phyloP scores from a whole-genome alignment of 2,888 invertebrate genomes.

The Meiosimyza platycephala region DNA sequence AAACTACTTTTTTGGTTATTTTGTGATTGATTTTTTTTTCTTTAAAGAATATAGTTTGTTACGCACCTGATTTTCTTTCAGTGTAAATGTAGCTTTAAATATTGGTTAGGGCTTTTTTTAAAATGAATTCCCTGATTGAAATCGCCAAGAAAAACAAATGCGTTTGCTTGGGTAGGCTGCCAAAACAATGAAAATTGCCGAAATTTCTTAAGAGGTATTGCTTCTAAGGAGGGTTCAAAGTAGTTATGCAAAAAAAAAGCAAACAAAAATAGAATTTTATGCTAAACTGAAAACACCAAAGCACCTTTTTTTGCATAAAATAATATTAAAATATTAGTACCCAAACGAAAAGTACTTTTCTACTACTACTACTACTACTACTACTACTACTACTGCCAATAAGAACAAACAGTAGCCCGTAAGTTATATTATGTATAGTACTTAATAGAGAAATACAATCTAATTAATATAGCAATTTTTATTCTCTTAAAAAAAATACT shows the following conservation, averaged over 20 bases:
- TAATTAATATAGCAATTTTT: conserved; percentile 20
- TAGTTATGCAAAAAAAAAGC: conserved; percentile 34
- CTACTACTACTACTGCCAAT: conserved; percentile 63
- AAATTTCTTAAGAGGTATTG: conserved; percentile 5
- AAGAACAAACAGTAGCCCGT: conserved; percentile 67
- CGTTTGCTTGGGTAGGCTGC: conserved; percentile 61
- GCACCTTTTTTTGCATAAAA: conserved; percentile 53
- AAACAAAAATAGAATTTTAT: conserved; percentile 13
- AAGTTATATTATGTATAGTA: conserved; percentile 47
- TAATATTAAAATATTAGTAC: conserved; percentile 34
- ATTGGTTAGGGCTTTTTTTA: conserved; percentile 24
- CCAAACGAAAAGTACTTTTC: neutral
- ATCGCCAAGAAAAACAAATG: conserved; percentile 36
- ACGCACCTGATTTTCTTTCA: conserved; percentile 41
- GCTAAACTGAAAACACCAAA: conserved; percentile 54
- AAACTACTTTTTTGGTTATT: conserved; percentile 7
- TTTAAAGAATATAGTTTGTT: conserved; percentile 7
- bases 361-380: conserved; percentile 41
- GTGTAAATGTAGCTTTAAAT: conserved; percentile 32
- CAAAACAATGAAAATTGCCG: conserved; percentile 23
- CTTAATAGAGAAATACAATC: conserved; percentile 30
- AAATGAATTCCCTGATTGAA: conserved; percentile 5
- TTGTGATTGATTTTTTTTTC: neutral
- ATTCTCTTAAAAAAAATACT: neutral
- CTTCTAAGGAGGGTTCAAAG: conserved; percentile 27